A percentile compares a stretch with the other conserved stretches of the same genome.
Evolutionary conservation across 37 sponge, comb jelly and placozoan species (phyloP).

Genomic region (Oscarella lobularis): DNA sequence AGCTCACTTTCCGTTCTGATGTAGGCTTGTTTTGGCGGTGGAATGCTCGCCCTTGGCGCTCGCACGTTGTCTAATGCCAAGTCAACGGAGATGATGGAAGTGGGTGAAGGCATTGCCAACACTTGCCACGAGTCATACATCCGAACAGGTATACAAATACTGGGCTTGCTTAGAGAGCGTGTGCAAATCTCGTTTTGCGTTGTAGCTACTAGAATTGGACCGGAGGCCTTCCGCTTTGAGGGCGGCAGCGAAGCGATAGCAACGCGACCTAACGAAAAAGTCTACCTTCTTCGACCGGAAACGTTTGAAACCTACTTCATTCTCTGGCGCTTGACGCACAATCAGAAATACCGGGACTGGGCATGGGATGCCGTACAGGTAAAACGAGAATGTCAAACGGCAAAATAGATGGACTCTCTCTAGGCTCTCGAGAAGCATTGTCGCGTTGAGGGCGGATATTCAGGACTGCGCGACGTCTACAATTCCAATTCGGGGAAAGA

Average conservation of each 20-base stretch:
- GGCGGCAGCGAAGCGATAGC: slow-evolving; percentile 1
- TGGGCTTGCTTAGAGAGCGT: background rate
- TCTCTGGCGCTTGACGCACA: slow-evolving; percentile 79
- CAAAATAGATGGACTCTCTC: background rate
- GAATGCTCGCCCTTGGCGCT: slow-evolving; percentile 15
- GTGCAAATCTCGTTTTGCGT: background rate
- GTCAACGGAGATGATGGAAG: background rate
- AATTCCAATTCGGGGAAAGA: background rate
- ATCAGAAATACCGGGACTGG: slow-evolving; percentile 83
- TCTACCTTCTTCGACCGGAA: slow-evolving; percentile 78
- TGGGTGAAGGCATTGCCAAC: slow-evolving; percentile 2
- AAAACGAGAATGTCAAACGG: too few relatives aligned
- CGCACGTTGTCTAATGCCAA: background rate
- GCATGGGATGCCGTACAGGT: slow-evolving; percentile 82
- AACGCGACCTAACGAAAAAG: slow-evolving; percentile 36
- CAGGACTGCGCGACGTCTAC: slow-evolving; percentile 9
- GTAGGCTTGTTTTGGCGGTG: slow-evolving; percentile 14
- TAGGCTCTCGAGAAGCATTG: slow-evolving; percentile 13
- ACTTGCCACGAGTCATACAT: slow-evolving; percentile 18
- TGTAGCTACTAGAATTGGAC: slow-evolving; percentile 68
- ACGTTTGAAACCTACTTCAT: slow-evolving; percentile 71
- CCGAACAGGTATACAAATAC: slow-evolving; percentile 5
- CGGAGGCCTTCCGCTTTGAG: slow-evolving; percentile 62
- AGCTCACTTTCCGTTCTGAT: background rate
- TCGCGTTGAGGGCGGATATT: background rate